Percentiles rank a stretch among this genome's conserved stretches.
phyloP scores from a whole-genome alignment of 2,888 invertebrate genomes.

The Drosophila gaucha region DNA sequence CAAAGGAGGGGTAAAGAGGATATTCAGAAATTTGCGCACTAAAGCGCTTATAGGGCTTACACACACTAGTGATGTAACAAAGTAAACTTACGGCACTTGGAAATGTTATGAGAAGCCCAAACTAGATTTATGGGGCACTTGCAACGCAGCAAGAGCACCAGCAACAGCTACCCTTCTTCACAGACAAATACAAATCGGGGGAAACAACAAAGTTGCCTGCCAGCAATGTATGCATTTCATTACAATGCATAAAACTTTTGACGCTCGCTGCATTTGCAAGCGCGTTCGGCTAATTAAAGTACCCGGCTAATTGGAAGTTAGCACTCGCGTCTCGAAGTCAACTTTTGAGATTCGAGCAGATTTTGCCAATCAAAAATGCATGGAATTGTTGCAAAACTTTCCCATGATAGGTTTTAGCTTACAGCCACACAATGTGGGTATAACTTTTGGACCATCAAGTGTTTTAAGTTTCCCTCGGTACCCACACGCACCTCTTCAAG shows the following conservation, averaged over 20 bases:
- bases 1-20: background rate
- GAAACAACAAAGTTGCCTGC: constrained; percentile 57
- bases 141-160: background rate
- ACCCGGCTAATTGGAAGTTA: constrained; percentile 32
- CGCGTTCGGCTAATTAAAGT: constrained; percentile 62
- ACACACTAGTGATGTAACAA: constrained; percentile 6
- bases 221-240: constrained; percentile 61
- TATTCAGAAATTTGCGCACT: background rate
- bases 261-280: constrained; percentile 42
- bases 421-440: constrained; percentile 8
- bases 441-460: constrained; percentile 41
- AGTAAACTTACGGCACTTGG: constrained; percentile 7
- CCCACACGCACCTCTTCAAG: constrained; percentile 23
- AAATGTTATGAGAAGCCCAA: constrained; percentile 22
- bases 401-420: constrained; percentile 25
- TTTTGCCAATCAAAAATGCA: constrained; percentile 64
- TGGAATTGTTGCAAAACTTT: constrained; percentile 47
- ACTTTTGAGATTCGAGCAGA: constrained; percentile 30
- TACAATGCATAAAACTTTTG: constrained; percentile 64
- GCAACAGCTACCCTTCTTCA: constrained; percentile 10
- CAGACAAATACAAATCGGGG: constrained; percentile 2
- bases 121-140: constrained; percentile 45
- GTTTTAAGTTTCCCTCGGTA: constrained; percentile 35
- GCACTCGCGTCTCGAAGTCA: constrained; percentile 1
- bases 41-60: constrained; percentile 8